A percentile compares a stretch with the other conserved stretches of the same genome.
Evolutionary conservation across 2,888 invertebrate species (phyloP).

Genomic region (Pyrrhia umbra): DNA sequence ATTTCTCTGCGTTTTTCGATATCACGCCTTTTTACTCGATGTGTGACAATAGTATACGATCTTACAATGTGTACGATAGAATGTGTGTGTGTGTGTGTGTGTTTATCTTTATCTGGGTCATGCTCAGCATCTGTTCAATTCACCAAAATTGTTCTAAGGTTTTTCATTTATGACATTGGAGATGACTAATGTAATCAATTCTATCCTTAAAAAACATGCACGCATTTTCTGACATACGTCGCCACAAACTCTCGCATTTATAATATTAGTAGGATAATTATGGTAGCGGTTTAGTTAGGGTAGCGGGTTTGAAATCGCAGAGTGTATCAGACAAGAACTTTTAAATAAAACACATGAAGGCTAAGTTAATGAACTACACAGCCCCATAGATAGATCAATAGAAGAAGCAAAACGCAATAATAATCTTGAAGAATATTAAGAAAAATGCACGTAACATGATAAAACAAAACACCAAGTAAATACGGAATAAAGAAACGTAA

Average conservation of each 20-base stretch:
- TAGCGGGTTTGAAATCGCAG: too few relatives aligned
- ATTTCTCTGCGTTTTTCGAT: constrained; percentile 39
- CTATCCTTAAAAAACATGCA: too few relatives aligned
- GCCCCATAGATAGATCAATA: background rate
- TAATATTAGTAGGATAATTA: too few relatives aligned
- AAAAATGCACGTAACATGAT: background rate
- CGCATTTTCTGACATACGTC: too few relatives aligned
- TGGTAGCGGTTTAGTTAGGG: too few relatives aligned
- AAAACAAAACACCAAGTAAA: background rate
- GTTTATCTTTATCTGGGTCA: too few relatives aligned
- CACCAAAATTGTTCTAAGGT: background rate
- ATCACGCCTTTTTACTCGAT: constrained; percentile 5
- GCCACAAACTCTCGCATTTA: too few relatives aligned
- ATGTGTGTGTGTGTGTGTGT: background rate
- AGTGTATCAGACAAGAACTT: too few relatives aligned
- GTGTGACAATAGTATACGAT: background rate
- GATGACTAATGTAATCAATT: too few relatives aligned
- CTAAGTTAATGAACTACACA: too few relatives aligned
- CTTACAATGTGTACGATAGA: background rate
- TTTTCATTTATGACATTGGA: background rate
- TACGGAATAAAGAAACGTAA: constrained; percentile 7
- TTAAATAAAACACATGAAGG: too few relatives aligned
- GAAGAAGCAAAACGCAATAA: background rate
- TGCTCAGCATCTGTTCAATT: too few relatives aligned
- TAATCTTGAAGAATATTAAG: background rate